Evolutionary conservation across 2,888 invertebrate species (phyloP).

Genomic region (Baronia brevicornis): DNA sequence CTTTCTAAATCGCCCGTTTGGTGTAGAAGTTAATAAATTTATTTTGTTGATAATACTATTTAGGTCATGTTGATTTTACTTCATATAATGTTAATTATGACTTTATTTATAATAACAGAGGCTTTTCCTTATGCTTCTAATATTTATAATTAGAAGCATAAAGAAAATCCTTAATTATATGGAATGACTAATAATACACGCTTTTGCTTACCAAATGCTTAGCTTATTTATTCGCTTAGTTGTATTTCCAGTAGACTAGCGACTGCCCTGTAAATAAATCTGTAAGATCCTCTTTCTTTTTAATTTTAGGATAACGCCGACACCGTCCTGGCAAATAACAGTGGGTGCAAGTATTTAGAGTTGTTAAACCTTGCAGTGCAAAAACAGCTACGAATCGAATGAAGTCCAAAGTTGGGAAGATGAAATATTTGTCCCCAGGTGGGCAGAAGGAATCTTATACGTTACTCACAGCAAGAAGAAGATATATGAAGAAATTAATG

Average conservation of each 20-base stretch:
- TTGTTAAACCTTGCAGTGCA: slow-evolving; percentile 24
- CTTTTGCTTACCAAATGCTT: too few species aligned
- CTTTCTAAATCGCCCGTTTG: too few species aligned
- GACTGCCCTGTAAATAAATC: slow-evolving; percentile 49
- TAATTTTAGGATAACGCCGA: slow-evolving; percentile 31
- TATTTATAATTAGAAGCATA: too few species aligned
- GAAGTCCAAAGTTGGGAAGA: slow-evolving; percentile 71
- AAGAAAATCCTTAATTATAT: too few species aligned
- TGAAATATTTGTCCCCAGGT: slow-evolving; percentile 78
- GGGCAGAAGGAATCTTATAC: slow-evolving; percentile 78
- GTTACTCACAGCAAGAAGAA: slow-evolving; percentile 75
- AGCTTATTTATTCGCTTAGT: slow-evolving; percentile 5
- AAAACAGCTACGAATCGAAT: slow-evolving; percentile 44
- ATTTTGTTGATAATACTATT: too few species aligned
- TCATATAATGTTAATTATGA: too few species aligned
- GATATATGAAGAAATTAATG: slow-evolving; percentile 80
- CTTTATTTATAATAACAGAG: too few species aligned
- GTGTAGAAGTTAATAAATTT: too few species aligned
- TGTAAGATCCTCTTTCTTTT: slow-evolving; percentile 54
- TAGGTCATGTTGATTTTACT: too few species aligned
- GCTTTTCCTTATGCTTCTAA: too few species aligned
- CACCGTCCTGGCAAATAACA: slow-evolving; percentile 17
- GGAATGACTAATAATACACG: too few species aligned
- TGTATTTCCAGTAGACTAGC: slow-evolving; percentile 6
- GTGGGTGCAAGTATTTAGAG: slow-evolving; percentile 18